Evolutionary conservation across 1,140 invertebrate genomes (phyloP), one percentile per base, ranked within the genome.

Genomic region (Ceratoteleas bidentatus): DNA sequence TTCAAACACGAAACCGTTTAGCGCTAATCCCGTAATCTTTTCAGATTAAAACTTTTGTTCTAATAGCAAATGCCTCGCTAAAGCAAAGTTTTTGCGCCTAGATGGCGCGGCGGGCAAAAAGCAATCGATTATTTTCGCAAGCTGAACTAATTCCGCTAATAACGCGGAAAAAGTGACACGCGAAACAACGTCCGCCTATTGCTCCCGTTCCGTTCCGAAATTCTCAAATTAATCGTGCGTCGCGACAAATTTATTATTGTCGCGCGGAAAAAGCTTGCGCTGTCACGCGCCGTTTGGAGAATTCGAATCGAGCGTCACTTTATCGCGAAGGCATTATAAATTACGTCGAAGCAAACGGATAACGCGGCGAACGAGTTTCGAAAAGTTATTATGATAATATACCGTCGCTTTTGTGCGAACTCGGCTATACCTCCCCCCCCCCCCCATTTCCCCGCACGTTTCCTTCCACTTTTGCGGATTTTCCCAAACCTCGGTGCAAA

Each of bases 311-410:
- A 61, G 73, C 72, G 54, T 82, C 79, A 76, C 56, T 76, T 76
- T 82, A 77, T 76, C 54, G 68, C 49, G 43, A 8, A 68, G 56
- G 72, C 60, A 82, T 76, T 77, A 81, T 73, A 82, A 82, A 82
- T 82, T 82, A 76, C 61, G 65, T 61, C 73, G 68, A 64, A 61
- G 76, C 78, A 65, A 78, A 81, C 43, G 75, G 83, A 84, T 84
- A 84, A 84, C 65, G 68, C 53, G 14, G 24, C 40, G 60, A 80
- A 75, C 69, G 64, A 84, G 83, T 77, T 81, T 81, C 58, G 74
- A 81, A 84, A 84, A 81, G 78, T 84, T 84, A 84, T 84, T 81
- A 78, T 81, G 73, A 84, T 84, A 81, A 81, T 81, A 78, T 75
- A 84, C 53, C 69, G 65, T 68, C 65, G 73, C 73, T 69, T 77